Percentiles rank a stretch among this genome's conserved stretches.
These are phyloP conservation scores for Drosophila atripex DNA, from an alignment of 2,888 invertebrate species.

Conservation along the genomic window DNA sequence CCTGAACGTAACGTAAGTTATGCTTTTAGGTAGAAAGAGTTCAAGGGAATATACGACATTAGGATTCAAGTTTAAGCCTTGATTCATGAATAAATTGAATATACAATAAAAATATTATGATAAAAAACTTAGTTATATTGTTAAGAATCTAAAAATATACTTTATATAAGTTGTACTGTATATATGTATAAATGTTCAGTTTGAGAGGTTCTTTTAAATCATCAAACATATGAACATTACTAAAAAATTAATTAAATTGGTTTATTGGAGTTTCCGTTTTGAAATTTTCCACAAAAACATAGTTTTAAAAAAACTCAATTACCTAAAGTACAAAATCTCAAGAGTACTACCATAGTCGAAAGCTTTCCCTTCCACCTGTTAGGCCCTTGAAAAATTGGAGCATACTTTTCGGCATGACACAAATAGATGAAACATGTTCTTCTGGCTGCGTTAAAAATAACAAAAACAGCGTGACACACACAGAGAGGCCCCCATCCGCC, in stretches of 20 bases:
- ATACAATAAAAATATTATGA: too few species aligned
- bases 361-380: slow-evolving; percentile 24
- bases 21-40: background rate
- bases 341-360: background rate
- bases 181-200: too few species aligned
- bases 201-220: too few species aligned
- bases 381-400: slow-evolving; percentile 21
- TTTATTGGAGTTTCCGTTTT: too few species aligned
- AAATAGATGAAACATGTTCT: slow-evolving; percentile 26
- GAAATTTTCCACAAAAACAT: too few species aligned
- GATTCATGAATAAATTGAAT: too few species aligned
- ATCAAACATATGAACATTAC: too few species aligned
- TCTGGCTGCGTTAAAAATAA: slow-evolving; percentile 34
- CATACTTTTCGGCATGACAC: slow-evolving; percentile 34
- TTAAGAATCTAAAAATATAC: too few species aligned
- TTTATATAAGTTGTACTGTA: too few species aligned
- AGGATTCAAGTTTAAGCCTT: background rate
- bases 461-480: slow-evolving; percentile 10
- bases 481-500: slow-evolving; percentile 8
- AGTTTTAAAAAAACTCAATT: too few species aligned
- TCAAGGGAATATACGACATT: slow-evolving; percentile 17
- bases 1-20: slow-evolving; percentile 10
- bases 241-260: too few species aligned
- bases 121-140: too few species aligned
- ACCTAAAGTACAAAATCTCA: background rate